Percentiles rank a stretch among this genome's conserved stretches.
Evolutionary conservation across 2,888 invertebrate genomes (phyloP).

Genomic region (Pachliopta kotzebuea): DNA sequence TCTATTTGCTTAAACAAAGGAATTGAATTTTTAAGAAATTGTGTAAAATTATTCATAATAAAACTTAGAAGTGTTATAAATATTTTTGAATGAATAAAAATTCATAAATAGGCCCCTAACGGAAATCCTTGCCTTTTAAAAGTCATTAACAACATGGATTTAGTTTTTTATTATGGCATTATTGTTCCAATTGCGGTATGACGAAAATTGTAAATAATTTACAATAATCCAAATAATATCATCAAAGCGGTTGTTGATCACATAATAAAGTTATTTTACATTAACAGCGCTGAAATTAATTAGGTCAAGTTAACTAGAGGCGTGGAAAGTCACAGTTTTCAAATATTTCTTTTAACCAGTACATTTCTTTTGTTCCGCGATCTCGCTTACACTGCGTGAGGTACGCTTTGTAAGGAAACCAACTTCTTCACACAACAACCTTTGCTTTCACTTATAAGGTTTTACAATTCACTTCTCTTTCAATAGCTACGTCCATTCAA

Average conservation of each 20-base stretch:
- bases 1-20: neutral
- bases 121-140: too few relatives aligned
- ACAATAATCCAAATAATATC: neutral
- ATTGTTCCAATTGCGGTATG: too few relatives aligned
- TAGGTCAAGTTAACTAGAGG: slow-evolving; percentile 2
- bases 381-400: neutral
- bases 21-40: neutral
- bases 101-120: too few relatives aligned
- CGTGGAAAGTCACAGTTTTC: neutral
- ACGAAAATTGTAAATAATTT: too few relatives aligned
- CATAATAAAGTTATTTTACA: neutral
- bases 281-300: neutral
- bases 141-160: too few relatives aligned
- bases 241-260: neutral
- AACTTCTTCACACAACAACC: neutral
- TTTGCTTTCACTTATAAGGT: neutral
- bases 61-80: too few relatives aligned
- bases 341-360: slow-evolving; percentile 4
- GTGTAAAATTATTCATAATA: too few relatives aligned
- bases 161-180: too few relatives aligned
- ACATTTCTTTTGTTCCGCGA: slow-evolving; percentile 6
- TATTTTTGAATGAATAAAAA: too few relatives aligned
- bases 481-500: neutral
- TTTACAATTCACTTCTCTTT: neutral
- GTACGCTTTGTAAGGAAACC: neutral